These are phyloP conservation scores for western clawed frog (Xenopus tropicalis) DNA, from an alignment of 2,113 vertebrate genomes.

Conservation along the genomic window UCB_Xtro_10.0 CM004451.2:85953001-85953500, in stretches of 20 bases:
- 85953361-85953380: too few species aligned
- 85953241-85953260: neutral
- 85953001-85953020: slow-evolving; percentile 22
- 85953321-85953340: too few species aligned
- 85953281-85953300: neutral
- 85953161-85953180: slow-evolving; percentile 38
- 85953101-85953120: slow-evolving; percentile 55
- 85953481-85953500: too few species aligned
- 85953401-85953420: too few species aligned
- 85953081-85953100: slow-evolving; percentile 55
- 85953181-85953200: neutral
- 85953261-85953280: neutral
- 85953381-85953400: too few species aligned
- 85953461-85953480: too few species aligned
- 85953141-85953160: slow-evolving; percentile 59
- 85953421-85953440: too few species aligned
- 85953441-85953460: too few species aligned
- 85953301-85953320: too few species aligned
- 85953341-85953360: too few species aligned
- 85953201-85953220: slow-evolving; percentile 40
- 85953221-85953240: neutral
- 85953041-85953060: slow-evolving; percentile 47
- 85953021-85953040: slow-evolving; percentile 54
- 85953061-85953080: slow-evolving; percentile 53
- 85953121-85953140: slow-evolving; percentile 44